Percentiles rank a stretch among this genome's conserved stretches.
Conservation (phyloP, 2,888 invertebrate species). For the Andricus quercusramuli region DNA sequence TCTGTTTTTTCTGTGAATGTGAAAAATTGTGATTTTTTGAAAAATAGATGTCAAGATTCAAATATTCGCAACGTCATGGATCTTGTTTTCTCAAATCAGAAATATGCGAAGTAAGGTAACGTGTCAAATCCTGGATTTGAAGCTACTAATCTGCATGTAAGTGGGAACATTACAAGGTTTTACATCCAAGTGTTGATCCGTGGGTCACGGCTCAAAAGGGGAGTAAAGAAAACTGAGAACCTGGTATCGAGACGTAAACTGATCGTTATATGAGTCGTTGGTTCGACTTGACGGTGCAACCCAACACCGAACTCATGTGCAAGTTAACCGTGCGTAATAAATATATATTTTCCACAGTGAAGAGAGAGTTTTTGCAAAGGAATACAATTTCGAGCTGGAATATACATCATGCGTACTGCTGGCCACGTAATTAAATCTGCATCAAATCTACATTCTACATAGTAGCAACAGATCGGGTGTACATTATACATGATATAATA, state of each 20-base stretch:
- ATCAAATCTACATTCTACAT: slow-evolving; percentile 3
- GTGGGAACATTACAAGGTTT: not conserved
- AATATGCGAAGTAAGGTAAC: no score
- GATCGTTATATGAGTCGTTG: slow-evolving; percentile 58
- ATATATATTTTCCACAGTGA: slow-evolving; percentile 17
- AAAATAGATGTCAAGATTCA: no score
- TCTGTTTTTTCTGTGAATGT: no score
- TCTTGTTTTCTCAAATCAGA: no score
- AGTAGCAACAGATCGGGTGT: not conserved
- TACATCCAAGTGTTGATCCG: slow-evolving; percentile 3
- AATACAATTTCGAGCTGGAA: slow-evolving; percentile 15
- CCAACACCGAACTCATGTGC: slow-evolving; percentile 57
- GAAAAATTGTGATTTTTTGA: no score
- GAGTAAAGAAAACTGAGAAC: slow-evolving; percentile 60
- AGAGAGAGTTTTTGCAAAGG: slow-evolving; percentile 19
- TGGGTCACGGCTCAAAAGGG: slow-evolving; percentile 48
- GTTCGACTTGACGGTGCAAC: slow-evolving; percentile 52
- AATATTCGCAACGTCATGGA: no score
- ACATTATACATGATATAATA: not conserved
- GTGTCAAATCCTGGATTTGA: no score
- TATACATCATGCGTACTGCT: not conserved
- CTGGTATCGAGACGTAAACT: slow-evolving; percentile 60
- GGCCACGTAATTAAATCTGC: slow-evolving; percentile 27
- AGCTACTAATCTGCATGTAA: no score
- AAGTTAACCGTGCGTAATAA: slow-evolving; percentile 58